These are phyloP conservation scores for Sebastes hubbsi DNA, from an alignment of 2,797 vertebrate genomes.

Conservation along the genomic window DNA sequence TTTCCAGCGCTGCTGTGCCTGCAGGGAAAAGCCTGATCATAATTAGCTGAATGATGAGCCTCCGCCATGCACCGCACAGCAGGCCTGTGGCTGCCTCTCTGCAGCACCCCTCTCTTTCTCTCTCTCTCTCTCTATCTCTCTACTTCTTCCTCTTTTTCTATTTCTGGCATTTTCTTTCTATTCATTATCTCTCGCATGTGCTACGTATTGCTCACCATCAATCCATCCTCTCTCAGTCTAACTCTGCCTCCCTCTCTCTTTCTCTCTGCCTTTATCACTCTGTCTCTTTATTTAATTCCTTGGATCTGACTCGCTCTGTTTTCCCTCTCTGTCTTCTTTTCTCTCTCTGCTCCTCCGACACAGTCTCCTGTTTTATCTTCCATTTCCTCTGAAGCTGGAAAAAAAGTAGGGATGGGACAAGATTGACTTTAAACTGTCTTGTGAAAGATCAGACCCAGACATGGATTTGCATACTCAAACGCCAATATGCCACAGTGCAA, in stretches of 20 bases:
- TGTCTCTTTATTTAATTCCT: slow-evolving; percentile 53
- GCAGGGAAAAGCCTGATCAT: slow-evolving; percentile 86
- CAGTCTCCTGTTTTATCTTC: slow-evolving; percentile 27
- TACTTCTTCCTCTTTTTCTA: slow-evolving; percentile 50
- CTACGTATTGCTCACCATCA: slow-evolving; percentile 43
- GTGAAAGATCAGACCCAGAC: slow-evolving; percentile 48
- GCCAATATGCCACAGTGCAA: neutral
- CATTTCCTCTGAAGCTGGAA: slow-evolving; percentile 49
- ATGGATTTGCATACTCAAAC: slow-evolving; percentile 38
- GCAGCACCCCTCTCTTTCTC: slow-evolving; percentile 53
- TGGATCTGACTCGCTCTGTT: slow-evolving; percentile 45
- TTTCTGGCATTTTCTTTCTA: slow-evolving; percentile 64
- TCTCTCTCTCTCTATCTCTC: slow-evolving; percentile 18
- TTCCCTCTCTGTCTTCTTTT: slow-evolving; percentile 19
- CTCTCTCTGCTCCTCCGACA: slow-evolving; percentile 18
- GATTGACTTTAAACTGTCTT: slow-evolving; percentile 38
- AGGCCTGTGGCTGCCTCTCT: slow-evolving; percentile 75
- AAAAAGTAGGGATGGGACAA: slow-evolving; percentile 36
- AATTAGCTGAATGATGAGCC: slow-evolving; percentile 88
- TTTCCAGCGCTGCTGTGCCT: slow-evolving; percentile 81
- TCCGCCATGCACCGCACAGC: slow-evolving; percentile 81
- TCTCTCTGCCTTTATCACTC: slow-evolving; percentile 51
- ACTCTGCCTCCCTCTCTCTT: neutral
- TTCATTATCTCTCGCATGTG: slow-evolving; percentile 59
- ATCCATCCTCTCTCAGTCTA: slow-evolving; percentile 19